Evolutionary conservation across 2,113 vertebrate genomes (phyloP), one percentile per base, ranked within the genome.

Genomic region (Lucifuga dentata): DNA sequence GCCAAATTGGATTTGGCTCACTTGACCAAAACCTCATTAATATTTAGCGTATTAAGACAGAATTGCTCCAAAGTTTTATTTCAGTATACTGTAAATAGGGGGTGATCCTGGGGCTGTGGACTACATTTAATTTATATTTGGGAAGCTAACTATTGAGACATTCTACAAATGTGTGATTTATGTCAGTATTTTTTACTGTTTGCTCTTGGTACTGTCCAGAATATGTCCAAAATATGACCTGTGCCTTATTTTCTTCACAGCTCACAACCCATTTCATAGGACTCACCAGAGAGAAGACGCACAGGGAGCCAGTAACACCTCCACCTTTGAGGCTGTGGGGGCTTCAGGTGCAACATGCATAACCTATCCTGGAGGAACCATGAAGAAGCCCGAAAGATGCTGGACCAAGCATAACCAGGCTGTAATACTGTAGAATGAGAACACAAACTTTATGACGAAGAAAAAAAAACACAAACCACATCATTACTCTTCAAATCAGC

Each of bases 11-110:
- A 85, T 91, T 89, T 89, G 85, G 74, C 78, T 90, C 84, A 88
- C 78, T 84, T 89, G 82, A 85, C 80, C 82, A 88, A 88, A 88
- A 83, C 79, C 80, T 86, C 80, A 86, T 88, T 89, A 88, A 89
- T 86, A 85, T 81, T 86, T 85, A 78, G 83, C 78, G 76, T 85
- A 83, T 84, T 86, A 83, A 65, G 67, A 56, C n/a, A 78, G 69
- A 60, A 78, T 73, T 81, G 82, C 68, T 77, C 83, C 19, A 82
- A 85, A 80, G 79, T 85, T 87, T 78, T 82, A 83, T 83, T 84
- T 80, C 60, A 79, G 56, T 79, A 62, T 66, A 81, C 75, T 73
- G 78, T 81, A 83, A 88, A 64, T 60, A 66, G 36, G 11, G 3
- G 62, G 71, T 3, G 11, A 66, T 57, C 76, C 23, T 3, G 32